Evolutionary conservation across 2,113 vertebrate species (phyloP).

Genomic region (Nothoprocta pentlandii): DNA sequence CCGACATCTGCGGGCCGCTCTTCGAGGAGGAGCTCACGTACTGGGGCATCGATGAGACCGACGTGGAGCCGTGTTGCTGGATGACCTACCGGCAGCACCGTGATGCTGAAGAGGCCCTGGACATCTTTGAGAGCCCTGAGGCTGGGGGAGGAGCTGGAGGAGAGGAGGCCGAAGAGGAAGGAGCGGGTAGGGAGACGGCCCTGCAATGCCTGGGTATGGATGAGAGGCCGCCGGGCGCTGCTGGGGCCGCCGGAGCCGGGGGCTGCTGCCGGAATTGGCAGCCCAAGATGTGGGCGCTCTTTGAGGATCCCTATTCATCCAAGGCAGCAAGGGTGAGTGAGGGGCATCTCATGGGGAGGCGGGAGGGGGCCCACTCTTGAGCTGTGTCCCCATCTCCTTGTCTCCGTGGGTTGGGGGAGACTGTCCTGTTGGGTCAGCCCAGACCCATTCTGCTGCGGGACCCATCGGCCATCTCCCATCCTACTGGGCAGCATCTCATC

Average conservation of each 20-base stretch:
- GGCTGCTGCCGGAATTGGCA: constrained; percentile 88
- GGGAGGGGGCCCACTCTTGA: neutral
- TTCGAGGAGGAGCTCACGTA: constrained; percentile 98
- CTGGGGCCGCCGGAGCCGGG: constrained; percentile 81
- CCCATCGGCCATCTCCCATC: rapidly evolving
- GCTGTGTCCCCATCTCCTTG: neutral
- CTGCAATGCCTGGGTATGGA: constrained; percentile 88
- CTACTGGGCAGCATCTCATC: neutral
- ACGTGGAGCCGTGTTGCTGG: constrained; percentile 99
- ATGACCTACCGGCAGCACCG: constrained; percentile 98
- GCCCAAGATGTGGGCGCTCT: constrained; percentile 94
- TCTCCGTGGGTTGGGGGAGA: rapidly evolving
- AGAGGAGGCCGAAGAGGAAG: constrained; percentile 67
- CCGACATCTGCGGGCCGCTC: constrained; percentile 95
- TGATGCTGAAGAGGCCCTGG: constrained; percentile 95
- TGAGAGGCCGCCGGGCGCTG: constrained; percentile 62
- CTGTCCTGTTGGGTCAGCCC: neutral
- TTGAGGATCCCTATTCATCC: constrained; percentile 97
- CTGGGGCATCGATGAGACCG: constrained; percentile 98
- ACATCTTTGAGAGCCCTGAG: constrained; percentile 93
- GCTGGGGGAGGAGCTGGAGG: constrained; percentile 79
- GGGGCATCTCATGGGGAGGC: rapidly evolving
- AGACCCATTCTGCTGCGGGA: neutral
- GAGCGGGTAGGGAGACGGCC: constrained; percentile 77
- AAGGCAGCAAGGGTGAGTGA: constrained; percentile 92